Evolutionary conservation across 2,113 vertebrate genomes (phyloP), one percentile per base, ranked within the genome.

Genomic region (Strix uralensis): DNA sequence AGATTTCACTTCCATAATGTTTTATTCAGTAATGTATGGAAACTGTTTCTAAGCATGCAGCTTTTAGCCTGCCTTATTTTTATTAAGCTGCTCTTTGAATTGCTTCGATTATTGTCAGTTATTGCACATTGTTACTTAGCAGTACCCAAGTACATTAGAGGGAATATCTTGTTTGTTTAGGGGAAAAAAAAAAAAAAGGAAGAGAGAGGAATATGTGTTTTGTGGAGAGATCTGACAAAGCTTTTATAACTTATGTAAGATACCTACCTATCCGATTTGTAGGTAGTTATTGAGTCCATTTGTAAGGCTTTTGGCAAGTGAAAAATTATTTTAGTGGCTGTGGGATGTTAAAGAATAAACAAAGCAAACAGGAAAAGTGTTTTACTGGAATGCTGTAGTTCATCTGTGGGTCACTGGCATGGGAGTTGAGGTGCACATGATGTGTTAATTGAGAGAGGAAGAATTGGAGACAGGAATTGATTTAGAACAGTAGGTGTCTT

Each of bases 391-490:
- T 69, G 46, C 62, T 71, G 77, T 16, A 62, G 75, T 91, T 90
- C 63, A 63, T 71, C 25, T 71, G 2, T 71, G 80, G 67, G 82
- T 96, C 86, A 63, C 42, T 74, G 77, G 40, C 22, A 16, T 51
- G 80, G 47, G 44, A 90, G 51, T 32, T 88, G 72, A 79, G 65
- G 80, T 86, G 42, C 55, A 67, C n/a, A 14, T 44, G 34, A 78
- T 71, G 47, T 81, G 92, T 86, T 94, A 93, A 93, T 69, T 90
- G 75, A 94, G 69, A 91, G 81, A 84, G 51, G 38, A 79, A 86
- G 63, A 94, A 78, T 12, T 59, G 5, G 51, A 95, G 85, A 61
- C 38, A 29, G 73, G 44, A 36, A 20, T 21, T 93, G 62, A 77
- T 91, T 91, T 82, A 73, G 55, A 90, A 29, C 40, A 36, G 23